phyloP scores from a whole-genome alignment of 2,113 vertebrate species.

The Plectropomus leopardus region DNA sequence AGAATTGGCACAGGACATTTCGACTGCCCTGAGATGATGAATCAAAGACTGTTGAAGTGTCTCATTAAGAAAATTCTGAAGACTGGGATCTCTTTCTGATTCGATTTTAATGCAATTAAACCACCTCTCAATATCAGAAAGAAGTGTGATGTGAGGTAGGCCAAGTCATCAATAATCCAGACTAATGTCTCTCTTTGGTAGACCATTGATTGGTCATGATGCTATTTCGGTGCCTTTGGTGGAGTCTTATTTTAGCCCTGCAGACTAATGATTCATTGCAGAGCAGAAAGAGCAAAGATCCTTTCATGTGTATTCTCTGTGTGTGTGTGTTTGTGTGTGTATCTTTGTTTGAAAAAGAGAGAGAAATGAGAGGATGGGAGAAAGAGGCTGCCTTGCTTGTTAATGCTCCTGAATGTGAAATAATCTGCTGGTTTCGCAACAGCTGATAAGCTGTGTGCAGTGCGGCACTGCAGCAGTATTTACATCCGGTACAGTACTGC shows the following conservation, averaged over 20 bases:
- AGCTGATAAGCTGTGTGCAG: constrained; percentile 60
- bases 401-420: constrained; percentile 65
- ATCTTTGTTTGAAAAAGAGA: constrained; percentile 51
- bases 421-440: constrained; percentile 65
- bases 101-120: constrained; percentile 36
- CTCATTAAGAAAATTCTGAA: constrained; percentile 29
- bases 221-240: constrained; percentile 69
- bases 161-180: constrained; percentile 67
- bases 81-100: not conserved
- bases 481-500: constrained; percentile 13
- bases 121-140: not conserved
- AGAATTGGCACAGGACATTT: not conserved
- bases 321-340: constrained; percentile 18
- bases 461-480: constrained; percentile 66
- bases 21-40: constrained; percentile 2
- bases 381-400: constrained; percentile 22
- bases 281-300: constrained; percentile 55
- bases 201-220: constrained; percentile 69
- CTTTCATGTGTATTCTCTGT: constrained; percentile 51
- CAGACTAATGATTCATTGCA: constrained; percentile 68
- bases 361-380: constrained; percentile 27
- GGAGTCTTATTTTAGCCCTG: constrained; percentile 70
- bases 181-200: constrained; percentile 43
- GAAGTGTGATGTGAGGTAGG: constrained; percentile 31
- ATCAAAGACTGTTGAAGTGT: constrained; percentile 3